These are phyloP conservation scores for Torymus tubicola DNA, from an alignment of 2,888 invertebrate species.

Conservation along the genomic window DNA sequence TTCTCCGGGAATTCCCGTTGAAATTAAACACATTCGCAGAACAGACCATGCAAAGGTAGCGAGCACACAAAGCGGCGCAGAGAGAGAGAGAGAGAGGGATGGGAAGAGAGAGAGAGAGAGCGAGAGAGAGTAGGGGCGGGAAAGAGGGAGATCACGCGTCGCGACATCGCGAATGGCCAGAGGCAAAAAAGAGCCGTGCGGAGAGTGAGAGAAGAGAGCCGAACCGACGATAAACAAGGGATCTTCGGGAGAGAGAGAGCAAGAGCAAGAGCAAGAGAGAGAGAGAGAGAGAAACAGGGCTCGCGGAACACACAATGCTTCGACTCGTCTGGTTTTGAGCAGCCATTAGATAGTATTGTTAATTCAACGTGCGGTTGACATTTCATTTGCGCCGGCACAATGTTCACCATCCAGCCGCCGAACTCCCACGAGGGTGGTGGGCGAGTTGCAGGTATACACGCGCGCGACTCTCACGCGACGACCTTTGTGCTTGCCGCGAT, in stretches of 20 bases:
- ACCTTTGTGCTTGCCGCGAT: slow-evolving; percentile 8
- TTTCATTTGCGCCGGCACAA: slow-evolving; percentile 68
- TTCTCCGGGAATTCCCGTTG: slow-evolving; percentile 6
- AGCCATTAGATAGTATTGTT: slow-evolving; percentile 74
- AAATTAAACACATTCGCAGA: slow-evolving; percentile 30
- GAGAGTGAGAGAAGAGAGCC: neutral
- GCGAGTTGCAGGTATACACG: neutral
- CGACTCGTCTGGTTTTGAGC: slow-evolving; percentile 66
- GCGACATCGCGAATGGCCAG: neutral
- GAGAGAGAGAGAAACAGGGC: slow-evolving; percentile 60
- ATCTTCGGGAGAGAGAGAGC: slow-evolving; percentile 23
- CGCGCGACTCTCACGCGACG: neutral
- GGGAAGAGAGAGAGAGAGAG: slow-evolving; percentile 26
- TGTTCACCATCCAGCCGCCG: neutral
- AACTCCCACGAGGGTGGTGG: slow-evolving; percentile 2
- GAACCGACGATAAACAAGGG: slow-evolving; percentile 36
- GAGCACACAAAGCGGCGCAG: slow-evolving; percentile 1
- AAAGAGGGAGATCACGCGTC: slow-evolving; percentile 32
- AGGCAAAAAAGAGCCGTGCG: slow-evolving; percentile 3
- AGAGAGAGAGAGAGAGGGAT: neutral
- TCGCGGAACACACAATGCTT: slow-evolving; percentile 61
- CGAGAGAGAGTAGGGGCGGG: neutral
- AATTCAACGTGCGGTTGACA: slow-evolving; percentile 72
- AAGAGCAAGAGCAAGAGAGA: neutral
- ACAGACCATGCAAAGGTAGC: slow-evolving; percentile 12